Conservation (phyloP, 2,888 invertebrate genomes). For the Sarcophaga variegata region DNA sequence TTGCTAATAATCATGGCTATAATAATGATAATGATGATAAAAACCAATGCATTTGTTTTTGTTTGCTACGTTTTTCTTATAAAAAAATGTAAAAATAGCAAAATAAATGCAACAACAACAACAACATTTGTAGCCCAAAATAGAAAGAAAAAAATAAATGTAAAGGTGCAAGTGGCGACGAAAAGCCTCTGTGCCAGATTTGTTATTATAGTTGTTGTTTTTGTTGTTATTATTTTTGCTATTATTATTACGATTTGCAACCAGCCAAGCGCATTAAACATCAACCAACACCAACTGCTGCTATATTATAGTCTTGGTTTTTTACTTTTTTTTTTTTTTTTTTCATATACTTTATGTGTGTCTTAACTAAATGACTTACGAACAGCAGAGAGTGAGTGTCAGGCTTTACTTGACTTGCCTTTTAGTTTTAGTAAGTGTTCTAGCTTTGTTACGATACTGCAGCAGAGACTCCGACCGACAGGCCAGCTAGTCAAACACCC, state of each 20-base stretch:
- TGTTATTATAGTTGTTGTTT: constrained; percentile 42
- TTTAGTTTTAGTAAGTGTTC: neutral
- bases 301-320: constrained; percentile 21
- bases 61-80: neutral
- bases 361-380: neutral
- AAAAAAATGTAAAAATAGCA: constrained; percentile 31
- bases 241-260: constrained; percentile 17
- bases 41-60: neutral
- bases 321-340: constrained; percentile 21
- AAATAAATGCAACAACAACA: constrained; percentile 52
- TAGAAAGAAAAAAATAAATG: neutral
- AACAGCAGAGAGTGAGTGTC: too few species aligned
- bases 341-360: neutral
- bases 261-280: constrained; percentile 16
- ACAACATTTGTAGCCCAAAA: constrained; percentile 61
- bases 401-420: neutral
- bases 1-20: constrained; percentile 57
- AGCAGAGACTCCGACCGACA: neutral
- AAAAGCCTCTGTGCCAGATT: constrained; percentile 68
- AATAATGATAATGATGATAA: constrained; percentile 37
- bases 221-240: constrained; percentile 30
- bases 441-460: constrained; percentile 36
- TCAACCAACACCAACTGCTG: constrained; percentile 33
- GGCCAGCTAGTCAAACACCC: too few species aligned
- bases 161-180: constrained; percentile 69